Conservation (phyloP, 2,888 invertebrate genomes). For the Aleiodes testaceus region DNA sequence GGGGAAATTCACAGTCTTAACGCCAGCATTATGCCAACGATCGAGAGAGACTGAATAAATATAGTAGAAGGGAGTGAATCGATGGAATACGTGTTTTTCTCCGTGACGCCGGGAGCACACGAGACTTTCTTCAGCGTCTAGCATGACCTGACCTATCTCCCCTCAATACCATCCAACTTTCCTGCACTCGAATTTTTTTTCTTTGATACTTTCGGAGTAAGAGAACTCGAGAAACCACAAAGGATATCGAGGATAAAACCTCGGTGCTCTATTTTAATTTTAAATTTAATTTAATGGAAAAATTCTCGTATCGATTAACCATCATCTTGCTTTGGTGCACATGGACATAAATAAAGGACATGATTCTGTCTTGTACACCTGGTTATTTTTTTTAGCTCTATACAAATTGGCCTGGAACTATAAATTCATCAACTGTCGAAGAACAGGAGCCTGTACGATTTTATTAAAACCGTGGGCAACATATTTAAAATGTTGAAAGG, state of each 20-base stretch:
- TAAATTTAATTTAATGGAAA: background rate
- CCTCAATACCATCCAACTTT: constrained; percentile 30
- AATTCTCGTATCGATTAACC: constrained; percentile 20
- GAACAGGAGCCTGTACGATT: constrained; percentile 6
- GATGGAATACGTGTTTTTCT: constrained; percentile 31
- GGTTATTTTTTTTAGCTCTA: constrained; percentile 6
- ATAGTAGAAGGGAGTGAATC: constrained; percentile 27
- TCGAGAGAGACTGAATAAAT: constrained; percentile 4
- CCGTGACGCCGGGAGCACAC: constrained; percentile 41
- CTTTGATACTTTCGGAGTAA: background rate
- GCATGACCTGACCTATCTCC: constrained; percentile 54
- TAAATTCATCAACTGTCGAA: constrained; percentile 33
- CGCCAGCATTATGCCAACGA: constrained; percentile 15
- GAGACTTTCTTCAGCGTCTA: constrained; percentile 45
- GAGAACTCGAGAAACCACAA: too few relatives aligned
- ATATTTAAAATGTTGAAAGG: constrained; percentile 9
- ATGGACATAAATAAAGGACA: constrained; percentile 14
- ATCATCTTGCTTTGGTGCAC: constrained; percentile 12
- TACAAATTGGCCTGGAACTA: constrained; percentile 20
- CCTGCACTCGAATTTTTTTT: constrained; percentile 18
- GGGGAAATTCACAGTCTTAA: constrained; percentile 5
- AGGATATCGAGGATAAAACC: too few relatives aligned
- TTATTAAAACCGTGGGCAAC: constrained; percentile 25
- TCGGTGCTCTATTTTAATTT: background rate
- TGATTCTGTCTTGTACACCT: constrained; percentile 17